Percentiles rank a stretch among this genome's conserved stretches.
Evolutionary conservation across 92 coral and sea anemone genomes (phyloP).

Genomic region (Metridium senile): DNA sequence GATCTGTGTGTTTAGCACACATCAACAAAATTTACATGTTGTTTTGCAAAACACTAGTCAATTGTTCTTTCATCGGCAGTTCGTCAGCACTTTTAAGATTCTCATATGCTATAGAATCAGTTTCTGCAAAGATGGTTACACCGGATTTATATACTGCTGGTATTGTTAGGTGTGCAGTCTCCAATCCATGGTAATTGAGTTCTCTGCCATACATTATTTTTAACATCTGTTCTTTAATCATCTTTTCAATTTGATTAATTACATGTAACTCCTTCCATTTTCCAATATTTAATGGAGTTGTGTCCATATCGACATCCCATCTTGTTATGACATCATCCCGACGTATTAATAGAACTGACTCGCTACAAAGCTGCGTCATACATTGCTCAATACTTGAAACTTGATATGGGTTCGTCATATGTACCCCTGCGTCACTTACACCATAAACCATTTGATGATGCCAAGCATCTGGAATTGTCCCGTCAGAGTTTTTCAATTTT

Average conservation of each 20-base stretch:
- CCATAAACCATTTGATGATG: slow-evolving; percentile 86
- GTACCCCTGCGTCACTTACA: slow-evolving; percentile 64
- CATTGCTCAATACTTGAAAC: slow-evolving; percentile 41
- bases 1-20: too few relatives aligned
- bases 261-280: slow-evolving; percentile 63
- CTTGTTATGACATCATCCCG: slow-evolving; percentile 62
- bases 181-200: slow-evolving; percentile 54
- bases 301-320: slow-evolving; percentile 63
- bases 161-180: slow-evolving; percentile 54
- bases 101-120: slow-evolving; percentile 44
- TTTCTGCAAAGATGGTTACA: slow-evolving; percentile 64
- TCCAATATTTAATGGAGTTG: slow-evolving; percentile 11
- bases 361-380: slow-evolving; percentile 61
- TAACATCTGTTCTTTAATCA: slow-evolving; percentile 67
- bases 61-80: slow-evolving; percentile 33
- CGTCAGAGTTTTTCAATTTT: slow-evolving; percentile 47
- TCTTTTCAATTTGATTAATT: slow-evolving; percentile 57
- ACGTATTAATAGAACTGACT: slow-evolving; percentile 66
- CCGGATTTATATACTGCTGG: slow-evolving; percentile 86
- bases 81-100: slow-evolving; percentile 42
- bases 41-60: too few relatives aligned
- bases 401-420: slow-evolving; percentile 60
- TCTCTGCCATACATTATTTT: slow-evolving; percentile 66
- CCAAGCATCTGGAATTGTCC: slow-evolving; percentile 82
- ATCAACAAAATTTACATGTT: too few relatives aligned